Percentiles rank a stretch among this genome's conserved stretches.
phyloP scores from a whole-genome alignment of 2,888 invertebrate species.

The Stegana nigrithorax region DNA sequence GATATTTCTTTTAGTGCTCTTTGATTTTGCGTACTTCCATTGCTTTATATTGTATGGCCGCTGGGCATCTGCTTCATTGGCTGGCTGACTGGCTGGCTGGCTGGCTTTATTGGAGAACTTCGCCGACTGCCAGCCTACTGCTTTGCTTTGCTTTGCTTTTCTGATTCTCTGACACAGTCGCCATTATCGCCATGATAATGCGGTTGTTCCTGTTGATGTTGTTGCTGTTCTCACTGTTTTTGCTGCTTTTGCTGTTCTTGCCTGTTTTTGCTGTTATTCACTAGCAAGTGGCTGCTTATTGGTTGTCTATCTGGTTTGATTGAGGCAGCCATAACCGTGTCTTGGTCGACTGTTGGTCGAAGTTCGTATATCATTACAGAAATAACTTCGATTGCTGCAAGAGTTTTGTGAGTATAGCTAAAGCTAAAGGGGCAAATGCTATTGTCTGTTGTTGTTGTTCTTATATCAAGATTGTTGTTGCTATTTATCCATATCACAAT shows the following conservation, averaged over 20 bases:
- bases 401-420: background rate
- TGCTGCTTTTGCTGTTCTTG: background rate
- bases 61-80: constrained; percentile 18
- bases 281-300: background rate
- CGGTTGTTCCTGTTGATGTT: background rate
- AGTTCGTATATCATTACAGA: constrained; percentile 63
- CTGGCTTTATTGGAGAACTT: constrained; percentile 4
- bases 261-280: too few relatives aligned
- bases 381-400: constrained; percentile 42
- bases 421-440: background rate
- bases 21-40: constrained; percentile 12
- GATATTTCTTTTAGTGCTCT: constrained; percentile 12
- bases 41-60: constrained; percentile 21
- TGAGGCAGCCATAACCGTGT: too few relatives aligned
- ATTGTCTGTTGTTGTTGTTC: constrained; percentile 16
- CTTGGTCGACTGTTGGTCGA: constrained; percentile 37
- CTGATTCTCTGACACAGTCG: too few relatives aligned
- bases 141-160: background rate
- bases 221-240: background rate
- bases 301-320: too few relatives aligned
- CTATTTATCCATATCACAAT: constrained; percentile 15
- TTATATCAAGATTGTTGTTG: constrained; percentile 11
- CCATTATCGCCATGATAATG: constrained; percentile 22
- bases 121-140: background rate
- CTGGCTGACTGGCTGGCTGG: constrained; percentile 29